Base-by-base conservation (phyloP, 2,797 vertebrate species). In the Argya squamiceps region DNA sequence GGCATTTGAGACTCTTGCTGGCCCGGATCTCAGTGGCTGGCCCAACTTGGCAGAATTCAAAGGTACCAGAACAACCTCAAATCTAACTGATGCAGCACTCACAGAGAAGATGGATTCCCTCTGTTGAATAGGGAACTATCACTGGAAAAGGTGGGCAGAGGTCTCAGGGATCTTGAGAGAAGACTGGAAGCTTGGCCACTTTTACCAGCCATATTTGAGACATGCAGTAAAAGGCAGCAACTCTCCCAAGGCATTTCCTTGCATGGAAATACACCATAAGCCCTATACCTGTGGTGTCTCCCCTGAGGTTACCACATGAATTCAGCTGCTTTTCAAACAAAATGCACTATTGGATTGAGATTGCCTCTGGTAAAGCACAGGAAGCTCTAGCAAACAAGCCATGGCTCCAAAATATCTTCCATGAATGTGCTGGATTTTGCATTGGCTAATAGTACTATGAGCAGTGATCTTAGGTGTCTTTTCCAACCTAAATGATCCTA, bases 351-450 rank as follows among this genome's bases (percentile, higher is more conserved):
- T 50, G 53, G 56, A 10, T 24, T 64, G 58, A 68, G 15, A 30
- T 52, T 70, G 70, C 19, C 26, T 41, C 34, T 15, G 13, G 27
- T 20, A 58, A 83, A 56, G 32, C 58, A 44, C 34, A 55, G 43
- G 34, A 78, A 78, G n/a, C 27, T n/a, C 44, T 29, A 32, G 15
- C 22, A 39, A 23, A 47, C 13, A 53, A 73, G 32, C 39, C 1
- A 1, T 36, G 39, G 5, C 32, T 84, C 53, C 36, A 13, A 53
- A 78, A 29, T 39, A 29, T 12, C 19, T n/a, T 43, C 27, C 15
- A 18, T 0, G 0, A 53, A 41, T 3, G 1, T n/a, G 30, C 6
- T 78, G 52, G 26, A 12, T 65, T 30, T 71, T 32, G 39, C 1
- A 1, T n/a, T 78, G 46, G 34, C 11, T 53, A 36, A 36, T 10